Evolutionary conservation across 2,797 vertebrate species (phyloP).

Genomic region (Micropoecilia bifurca): DNA sequence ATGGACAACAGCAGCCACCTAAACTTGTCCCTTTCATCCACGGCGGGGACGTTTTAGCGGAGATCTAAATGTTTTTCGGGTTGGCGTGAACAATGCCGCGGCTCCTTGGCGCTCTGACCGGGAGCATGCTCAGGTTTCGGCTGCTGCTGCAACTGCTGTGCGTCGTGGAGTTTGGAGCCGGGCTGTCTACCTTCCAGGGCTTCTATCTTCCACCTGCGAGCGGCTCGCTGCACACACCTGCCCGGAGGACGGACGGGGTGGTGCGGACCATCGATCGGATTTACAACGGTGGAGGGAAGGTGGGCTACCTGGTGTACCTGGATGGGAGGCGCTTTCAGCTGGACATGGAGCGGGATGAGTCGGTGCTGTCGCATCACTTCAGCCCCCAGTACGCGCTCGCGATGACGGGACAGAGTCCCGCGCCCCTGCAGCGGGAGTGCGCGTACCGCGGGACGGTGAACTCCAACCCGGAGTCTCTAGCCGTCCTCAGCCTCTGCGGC

Average conservation of each 20-base stretch:
- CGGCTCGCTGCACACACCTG: constrained; percentile 73
- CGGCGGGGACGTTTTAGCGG: constrained; percentile 50
- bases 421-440: constrained; percentile 79
- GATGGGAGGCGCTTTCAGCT: constrained; percentile 88
- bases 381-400: constrained; percentile 69
- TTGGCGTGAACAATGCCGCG: constrained; percentile 72
- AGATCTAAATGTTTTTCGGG: constrained; percentile 48
- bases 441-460: constrained; percentile 92
- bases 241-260: constrained; percentile 80
- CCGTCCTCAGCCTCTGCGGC: constrained; percentile 89
- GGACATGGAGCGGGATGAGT: constrained; percentile 90
- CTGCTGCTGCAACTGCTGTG: constrained; percentile 72
- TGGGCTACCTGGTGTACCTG: constrained; percentile 90
- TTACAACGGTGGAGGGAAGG: constrained; percentile 91
- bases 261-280: constrained; percentile 89
- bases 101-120: constrained; percentile 63
- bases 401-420: constrained; percentile 54
- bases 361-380: constrained; percentile 78
- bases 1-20: constrained; percentile 16
- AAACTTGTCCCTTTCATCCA: constrained; percentile 55
- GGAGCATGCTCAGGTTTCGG: constrained; percentile 62
- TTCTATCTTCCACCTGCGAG: constrained; percentile 76
- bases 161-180: constrained; percentile 58
- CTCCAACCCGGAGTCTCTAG: constrained; percentile 88
- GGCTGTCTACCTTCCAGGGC: constrained; percentile 60